These are phyloP conservation scores for Parnassius mnemosyne DNA, from an alignment of 2,888 invertebrate genomes.

Conservation along the genomic window DNA sequence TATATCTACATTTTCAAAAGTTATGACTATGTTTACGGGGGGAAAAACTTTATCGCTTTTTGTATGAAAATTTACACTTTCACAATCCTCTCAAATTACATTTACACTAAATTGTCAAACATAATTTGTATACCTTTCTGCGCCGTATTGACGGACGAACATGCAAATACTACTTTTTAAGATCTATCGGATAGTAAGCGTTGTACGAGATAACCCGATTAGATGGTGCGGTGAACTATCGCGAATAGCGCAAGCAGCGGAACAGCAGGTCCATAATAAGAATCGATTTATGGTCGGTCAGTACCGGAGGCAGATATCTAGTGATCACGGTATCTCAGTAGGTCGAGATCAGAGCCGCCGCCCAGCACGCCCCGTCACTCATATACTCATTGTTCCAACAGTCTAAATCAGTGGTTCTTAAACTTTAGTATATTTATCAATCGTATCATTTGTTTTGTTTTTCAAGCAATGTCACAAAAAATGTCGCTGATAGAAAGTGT, in stretches of 20 bases:
- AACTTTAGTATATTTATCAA: slow-evolving; percentile 3
- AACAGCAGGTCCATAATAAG: slow-evolving; percentile 68
- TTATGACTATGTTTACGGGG: too few relatives aligned
- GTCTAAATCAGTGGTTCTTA: slow-evolving; percentile 45
- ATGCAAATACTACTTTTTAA: slow-evolving; percentile 19
- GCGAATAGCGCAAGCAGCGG: slow-evolving; percentile 55
- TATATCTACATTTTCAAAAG: too few relatives aligned
- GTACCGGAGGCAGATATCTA: slow-evolving; percentile 43
- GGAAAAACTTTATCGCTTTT: too few relatives aligned
- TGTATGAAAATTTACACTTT: too few relatives aligned
- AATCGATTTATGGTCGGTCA: slow-evolving; percentile 70
- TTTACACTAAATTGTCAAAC: too few relatives aligned
- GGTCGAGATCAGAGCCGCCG: slow-evolving; percentile 69
- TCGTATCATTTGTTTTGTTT: neutral
- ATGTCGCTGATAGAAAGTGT: neutral
- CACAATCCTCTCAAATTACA: too few relatives aligned
- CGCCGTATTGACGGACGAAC: neutral
- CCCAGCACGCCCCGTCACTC: slow-evolving; percentile 68
- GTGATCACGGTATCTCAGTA: slow-evolving; percentile 57
- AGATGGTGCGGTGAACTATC: slow-evolving; percentile 64
- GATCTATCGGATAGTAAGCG: slow-evolving; percentile 13
- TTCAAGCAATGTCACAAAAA: neutral
- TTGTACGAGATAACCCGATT: slow-evolving; percentile 49
- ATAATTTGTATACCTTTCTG: too few relatives aligned
- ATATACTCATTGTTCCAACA: slow-evolving; percentile 65